Evolutionary conservation across 2,113 vertebrate species (phyloP), one percentile per base, ranked within the genome.

Genomic region (Triplophysa tibetana): DNA sequence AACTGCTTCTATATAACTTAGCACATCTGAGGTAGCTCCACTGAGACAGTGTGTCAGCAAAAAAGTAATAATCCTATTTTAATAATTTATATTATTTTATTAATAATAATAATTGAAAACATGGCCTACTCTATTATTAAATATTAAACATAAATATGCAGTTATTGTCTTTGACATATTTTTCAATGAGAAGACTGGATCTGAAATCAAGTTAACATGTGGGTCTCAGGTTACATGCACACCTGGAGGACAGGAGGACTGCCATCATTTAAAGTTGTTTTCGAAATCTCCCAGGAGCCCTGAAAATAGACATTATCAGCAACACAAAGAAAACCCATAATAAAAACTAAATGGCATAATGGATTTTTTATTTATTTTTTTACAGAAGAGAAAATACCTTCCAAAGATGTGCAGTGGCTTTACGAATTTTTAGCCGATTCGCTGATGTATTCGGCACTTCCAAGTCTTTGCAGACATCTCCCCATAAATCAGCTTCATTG

Each of bases 131-230:
- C 63, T 65, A 17, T 65, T 29, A 38, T 38, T 65, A 65, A 65
- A 38, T 65, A 65, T 65, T 65, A 38, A 24, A 65, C 10, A 41
- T 29, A 11, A 13, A 50, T 13, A 50, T 65, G 64, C 29, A 66
- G 24, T 38, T 66, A 66, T 66, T 66, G 64, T 66, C 16, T 66
- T 43, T 43, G 1, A 67, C 43, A 67, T 43, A 67, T 19, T 43
- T 67, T 67, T 67, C 0, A 67, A 21, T 67, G 65, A 67, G 65
- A 67, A 67, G 38, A 67, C 65, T 21, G 38, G 33, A 67, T 67
- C 65, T 67, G 10, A 67, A 45, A 45, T 67, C 43, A 45, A 43
- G 19, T 67, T 67, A 45, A 67, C 17, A 67, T 21, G 19, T 45
- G 38, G 33, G 65, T n/a, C 65, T 21, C 19, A 67, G 45, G 19